A percentile compares a stretch with the other conserved stretches of the same genome.
Conservation (phyloP, 2,113 vertebrate genomes). For the Nothocercus nigrocapillus region DNA sequence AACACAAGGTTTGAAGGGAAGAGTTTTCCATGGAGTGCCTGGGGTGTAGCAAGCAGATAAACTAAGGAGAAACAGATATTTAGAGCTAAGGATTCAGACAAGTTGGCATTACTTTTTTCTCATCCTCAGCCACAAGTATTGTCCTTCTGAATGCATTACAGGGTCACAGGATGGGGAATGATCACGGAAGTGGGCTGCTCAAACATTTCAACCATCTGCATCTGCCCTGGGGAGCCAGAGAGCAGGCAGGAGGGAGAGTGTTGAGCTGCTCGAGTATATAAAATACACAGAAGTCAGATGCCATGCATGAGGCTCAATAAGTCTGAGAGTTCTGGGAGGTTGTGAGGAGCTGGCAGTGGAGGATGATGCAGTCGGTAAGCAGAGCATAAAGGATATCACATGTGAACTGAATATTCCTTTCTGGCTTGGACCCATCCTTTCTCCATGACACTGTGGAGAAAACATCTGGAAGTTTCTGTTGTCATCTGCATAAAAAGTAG, state of each 20-base stretch:
- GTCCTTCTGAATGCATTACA: neutral
- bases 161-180: neutral
- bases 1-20: neutral
- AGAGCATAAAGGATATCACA: neutral
- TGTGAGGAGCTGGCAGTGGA: neutral
- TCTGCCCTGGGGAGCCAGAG: neutral
- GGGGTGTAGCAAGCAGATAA: neutral
- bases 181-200: neutral
- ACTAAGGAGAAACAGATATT: neutral
- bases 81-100: neutral
- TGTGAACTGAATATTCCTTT: neutral
- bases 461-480: neutral
- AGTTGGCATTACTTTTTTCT: neutral
- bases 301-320: neutral
- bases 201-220: neutral
- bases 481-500: neutral
- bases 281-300: neutral
- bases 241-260: neutral
- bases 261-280: neutral
- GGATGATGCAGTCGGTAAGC: neutral
- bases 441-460: too few relatives aligned
- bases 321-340: neutral
- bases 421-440: neutral
- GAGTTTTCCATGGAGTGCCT: neutral
- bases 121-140: neutral